Base-by-base conservation (phyloP, 2,888 invertebrate species). In the Caenorhabditis sinica region DNA sequence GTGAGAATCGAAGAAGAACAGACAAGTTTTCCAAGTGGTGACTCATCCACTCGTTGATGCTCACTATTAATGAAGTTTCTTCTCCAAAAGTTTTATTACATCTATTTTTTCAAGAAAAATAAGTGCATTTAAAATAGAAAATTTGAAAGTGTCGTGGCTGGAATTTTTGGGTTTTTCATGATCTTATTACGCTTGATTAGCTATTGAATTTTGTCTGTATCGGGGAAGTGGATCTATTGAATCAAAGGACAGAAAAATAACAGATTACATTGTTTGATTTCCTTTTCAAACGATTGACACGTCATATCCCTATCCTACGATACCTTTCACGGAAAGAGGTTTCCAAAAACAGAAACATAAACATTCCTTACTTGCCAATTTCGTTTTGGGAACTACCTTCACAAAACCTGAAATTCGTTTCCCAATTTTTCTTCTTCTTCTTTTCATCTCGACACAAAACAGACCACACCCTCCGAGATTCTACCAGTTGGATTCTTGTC, bases 341-440 rank as follows among this genome's bases (percentile, higher is more conserved):
- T 65, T 13, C 73, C 58, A 60, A 43, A 79, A 63, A 63, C 53
- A 53, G 56, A 72, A 79, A 72, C 71, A 79, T 79, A 79, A 79
- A 79, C 79, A 79, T 71, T 71, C 51, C 60, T 45, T 33, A 23
- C 15, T 71, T 71, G 63, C 43, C 40, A 36, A 68, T 56, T 72
- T 28, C 45, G 30, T 45, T 68, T 66, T 63, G 77, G 36, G 58
- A 77, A 69, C 60, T 71, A 9, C 68, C 60, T 63, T 79, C 79
- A 65, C 40, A 56, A 69, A 79, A 79, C 79, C 71, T 79, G 79
- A 79, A 79, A 72, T 72, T 63, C 69, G 66, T 75, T 75, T 58
- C n/a, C 49, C 63, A 74, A 30, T 49, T 60, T 8, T 49, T 61
- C 28, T 56, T 23, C 53, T 25, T 53, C 23, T 23, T n/a, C 20